Evolutionary conservation across 2,888 invertebrate species (phyloP), one percentile per base, ranked within the genome.

Genomic region (Tigriopus californicus): DNA sequence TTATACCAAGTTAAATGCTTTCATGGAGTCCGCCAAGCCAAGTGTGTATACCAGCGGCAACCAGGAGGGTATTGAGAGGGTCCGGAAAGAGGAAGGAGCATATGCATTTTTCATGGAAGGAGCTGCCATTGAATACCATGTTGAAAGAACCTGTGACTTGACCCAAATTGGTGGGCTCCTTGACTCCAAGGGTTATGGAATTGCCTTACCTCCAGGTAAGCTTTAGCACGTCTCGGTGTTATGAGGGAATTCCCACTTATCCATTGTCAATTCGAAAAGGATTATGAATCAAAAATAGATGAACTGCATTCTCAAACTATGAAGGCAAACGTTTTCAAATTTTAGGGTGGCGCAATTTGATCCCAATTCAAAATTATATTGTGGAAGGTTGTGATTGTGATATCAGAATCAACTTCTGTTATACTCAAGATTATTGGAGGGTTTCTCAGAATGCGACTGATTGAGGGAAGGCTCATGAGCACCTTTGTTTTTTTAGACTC

Each of bases 101-200:
- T 98, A 95, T 70, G 98, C 97, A 1, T 97, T 89, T 70, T 77
- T 98, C 40, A 94, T 97, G 90, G 98, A 98, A 72, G 92, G 91
- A 0, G 90, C 94, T 0, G 85, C 88, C 24, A 89, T 98, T 63
- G 97, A 98, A 70, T 98, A 95, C 68, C 83, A 83, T 46, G 83
- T 88, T 54, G 86, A 91, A 70, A 76, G 89, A 63, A 83, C 88
- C 67, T 94, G 94, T 68, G 86, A 89, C 63, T 78, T 92, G 63
- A 85, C 70, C 64, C 87, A 89, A 76, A 83, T 94, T 24, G 94
- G 94, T 1, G 85, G 88, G 1, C 80, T 89, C 75, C 76, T 94
- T 52, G 92, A 94, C 70, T 87, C 85, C 11, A 94, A 94, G 71
- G 91, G 92, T 67, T 94, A 94, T 68, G 94, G 94, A 53, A 90